Evolutionary conservation across 2,797 vertebrate species (phyloP), one percentile per base, ranked within the genome.

Genomic region (Pelochelys cantorii): DNA sequence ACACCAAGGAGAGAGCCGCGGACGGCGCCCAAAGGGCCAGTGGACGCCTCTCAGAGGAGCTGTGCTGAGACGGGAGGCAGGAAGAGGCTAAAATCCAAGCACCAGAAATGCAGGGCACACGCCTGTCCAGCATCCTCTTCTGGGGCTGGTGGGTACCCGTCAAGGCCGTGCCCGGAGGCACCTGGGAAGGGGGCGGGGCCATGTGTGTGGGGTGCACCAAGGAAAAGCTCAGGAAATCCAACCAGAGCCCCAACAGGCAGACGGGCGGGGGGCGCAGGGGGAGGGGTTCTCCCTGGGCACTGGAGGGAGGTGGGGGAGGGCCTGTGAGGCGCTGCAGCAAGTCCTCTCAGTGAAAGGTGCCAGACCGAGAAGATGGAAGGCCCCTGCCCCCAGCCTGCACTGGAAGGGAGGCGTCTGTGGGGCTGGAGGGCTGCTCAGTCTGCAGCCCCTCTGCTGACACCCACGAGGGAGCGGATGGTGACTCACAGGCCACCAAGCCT

Each of bases 241-340:
- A 17, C 65, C 65, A 68, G 62, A 29, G 60, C 60, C 60, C 1
- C 84, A 80, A 79, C 79, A 8, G 27, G 56, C 34, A 20, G 11
- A 3, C 84, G 42, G 42, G 55, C 0, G 0, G 42, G 42, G 55
- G 1, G 0, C 29, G 31, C 2, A 1, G 55, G 52, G 74, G 56
- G 60, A 29, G 14, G 0, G 0, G 14, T 55, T 78, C 54, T 12
- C 25, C 18, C 57, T 52, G 59, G 34, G 60, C 29, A 62, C 60
- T 15, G 31, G 8, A 68, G 62, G 31, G 3, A 68, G 65, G 29
- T 68, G 31, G 42, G 42, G 5, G 42, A 42, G 42, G 42, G 42
- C 42, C 42, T 42, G 42, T 5, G 42, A 37, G 37, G 37, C 37
- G 37, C 37, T 37, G 31, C 17, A 29, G 25, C 57, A 59, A 2